These are phyloP conservation scores for Masticophis lateralis DNA, from an alignment of 2,797 vertebrate genomes.

Conservation along the genomic window DNA sequence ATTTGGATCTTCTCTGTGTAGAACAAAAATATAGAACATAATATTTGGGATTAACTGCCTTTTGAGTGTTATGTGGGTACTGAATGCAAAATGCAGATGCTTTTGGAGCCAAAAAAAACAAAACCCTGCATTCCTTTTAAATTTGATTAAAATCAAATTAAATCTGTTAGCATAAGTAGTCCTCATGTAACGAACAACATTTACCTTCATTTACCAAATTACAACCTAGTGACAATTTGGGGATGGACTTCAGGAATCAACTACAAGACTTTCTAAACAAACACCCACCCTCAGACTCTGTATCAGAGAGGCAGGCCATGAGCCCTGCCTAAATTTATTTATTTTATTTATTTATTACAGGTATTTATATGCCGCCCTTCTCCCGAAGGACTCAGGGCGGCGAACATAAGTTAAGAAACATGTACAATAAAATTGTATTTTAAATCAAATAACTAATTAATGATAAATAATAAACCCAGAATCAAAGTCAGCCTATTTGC, in stretches of 20 bases:
- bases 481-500: too few relatives aligned
- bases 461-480: too few relatives aligned
- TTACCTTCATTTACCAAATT: background rate
- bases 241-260: background rate
- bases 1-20: background rate
- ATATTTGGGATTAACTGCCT: background rate
- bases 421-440: too few relatives aligned
- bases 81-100: background rate
- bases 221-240: background rate
- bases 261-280: background rate
- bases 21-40: background rate
- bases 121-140: background rate
- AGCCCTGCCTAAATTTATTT: background rate
- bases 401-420: too few relatives aligned
- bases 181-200: background rate
- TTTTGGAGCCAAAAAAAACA: background rate
- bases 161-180: background rate
- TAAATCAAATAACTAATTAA: too few relatives aligned
- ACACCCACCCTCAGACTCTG: background rate
- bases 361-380: too few relatives aligned
- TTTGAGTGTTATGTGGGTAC: background rate
- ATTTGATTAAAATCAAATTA: background rate
- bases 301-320: background rate
- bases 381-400: too few relatives aligned
- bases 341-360: too few relatives aligned